Conservation (phyloP, 1,140 invertebrate species). For the Drosophila tristis region DNA sequence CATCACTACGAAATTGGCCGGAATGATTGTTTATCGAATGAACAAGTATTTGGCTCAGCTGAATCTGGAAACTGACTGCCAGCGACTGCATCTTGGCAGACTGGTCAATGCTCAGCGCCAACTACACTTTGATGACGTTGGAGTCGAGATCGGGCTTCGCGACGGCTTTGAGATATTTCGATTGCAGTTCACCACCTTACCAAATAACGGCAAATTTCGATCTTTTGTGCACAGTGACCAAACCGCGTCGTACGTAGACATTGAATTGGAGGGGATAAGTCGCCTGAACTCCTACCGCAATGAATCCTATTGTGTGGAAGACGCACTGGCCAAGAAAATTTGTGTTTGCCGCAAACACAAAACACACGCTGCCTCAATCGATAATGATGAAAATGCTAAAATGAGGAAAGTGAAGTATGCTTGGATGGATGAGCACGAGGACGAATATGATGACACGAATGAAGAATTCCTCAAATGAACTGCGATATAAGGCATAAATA, state of each 20-base stretch:
- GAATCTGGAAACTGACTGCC: conserved; percentile 35
- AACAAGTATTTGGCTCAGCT: conserved; percentile 77
- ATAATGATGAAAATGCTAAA: background rate
- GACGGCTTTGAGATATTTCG: conserved; percentile 3
- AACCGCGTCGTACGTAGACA: background rate
- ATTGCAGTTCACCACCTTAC: conserved; percentile 26
- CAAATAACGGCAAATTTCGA: conserved; percentile 14
- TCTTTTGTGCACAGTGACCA: background rate
- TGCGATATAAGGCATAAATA: no score
- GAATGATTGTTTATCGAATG: conserved; percentile 82
- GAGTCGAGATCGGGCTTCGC: background rate
- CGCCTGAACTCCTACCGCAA: conserved; percentile 20
- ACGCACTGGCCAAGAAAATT: conserved; percentile 12
- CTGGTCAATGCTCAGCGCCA: conserved; percentile 15
- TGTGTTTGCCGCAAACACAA: conserved; percentile 26
- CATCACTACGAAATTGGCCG: no score
- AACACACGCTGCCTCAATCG: background rate
- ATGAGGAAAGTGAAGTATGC: background rate
- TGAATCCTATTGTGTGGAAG: conserved; percentile 24
- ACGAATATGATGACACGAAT: conserved; percentile 10
- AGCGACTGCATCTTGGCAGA: conserved; percentile 1
- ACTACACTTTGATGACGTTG: conserved; percentile 14
- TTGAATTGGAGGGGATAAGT: conserved; percentile 7
- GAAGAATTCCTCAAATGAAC: no score
- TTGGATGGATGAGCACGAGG: background rate